Evolutionary conservation across 2,888 invertebrate species (phyloP), one percentile per base, ranked within the genome.

Genomic region (Eumacrocentrus americanus): DNA sequence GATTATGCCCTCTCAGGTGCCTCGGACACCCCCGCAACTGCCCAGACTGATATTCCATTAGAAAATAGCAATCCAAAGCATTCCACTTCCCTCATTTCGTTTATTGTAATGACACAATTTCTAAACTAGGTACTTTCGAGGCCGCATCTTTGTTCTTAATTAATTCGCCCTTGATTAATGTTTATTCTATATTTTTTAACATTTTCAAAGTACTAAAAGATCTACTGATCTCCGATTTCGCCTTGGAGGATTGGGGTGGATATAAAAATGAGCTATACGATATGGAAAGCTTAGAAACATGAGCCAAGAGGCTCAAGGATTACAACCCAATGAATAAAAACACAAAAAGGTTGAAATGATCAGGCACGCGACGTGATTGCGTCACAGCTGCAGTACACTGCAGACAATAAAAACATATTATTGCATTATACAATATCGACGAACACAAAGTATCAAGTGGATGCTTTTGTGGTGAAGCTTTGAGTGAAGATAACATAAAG

Each of bases 1-100:
- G 78, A 80, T 81, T 81, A 81, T 69, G 63, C 60, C 64, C 46
- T 11, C 6, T 4, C 25, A 14, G 29, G 25, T 40, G 14, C 6
- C 40, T 40, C 40, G 12, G 9, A n/a, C 37, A 37, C 37, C 12
- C 37, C 37, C 47, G 9, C 47, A 47, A 12, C 14, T n/a, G 12
- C 5, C 22, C 14, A 46, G n/a, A 18, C 16, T 14, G 20, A 46
- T 18, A 48, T 46, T 46, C 23, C 46, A 46, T 46, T 46, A 46
- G 46, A 35, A 35, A 35, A 35, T 35, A 35, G 9, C 9, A n/a
- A n/a, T 7, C n/a, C 2, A 42, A 9, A 6, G n/a, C 11, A 20
- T 16, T 42, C 9, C 0, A 18, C 18, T 42, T 18, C 18, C 42
- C 9, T 3, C 42, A 7, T 16, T 20, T 2, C 20, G 20, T 42